Percentiles rank a stretch among this genome's conserved stretches.
Conservation (phyloP, 2,113 vertebrate genomes). For the Dipodomys merriami region DNA sequence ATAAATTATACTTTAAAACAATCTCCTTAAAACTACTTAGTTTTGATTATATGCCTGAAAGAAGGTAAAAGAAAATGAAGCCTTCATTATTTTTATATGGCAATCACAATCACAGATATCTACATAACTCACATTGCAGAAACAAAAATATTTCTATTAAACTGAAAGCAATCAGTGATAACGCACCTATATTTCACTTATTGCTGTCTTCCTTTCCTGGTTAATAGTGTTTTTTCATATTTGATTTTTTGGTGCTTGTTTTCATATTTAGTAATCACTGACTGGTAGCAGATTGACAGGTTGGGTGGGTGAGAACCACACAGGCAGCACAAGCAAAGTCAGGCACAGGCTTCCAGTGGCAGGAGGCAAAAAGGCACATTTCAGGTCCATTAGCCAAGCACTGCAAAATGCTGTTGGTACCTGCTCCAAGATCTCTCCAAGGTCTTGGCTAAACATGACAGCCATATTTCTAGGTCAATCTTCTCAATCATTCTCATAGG, state of each 20-base stretch:
- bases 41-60: slow-evolving; percentile 61
- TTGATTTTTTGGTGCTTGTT: slow-evolving; percentile 33
- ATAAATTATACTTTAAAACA: slow-evolving; percentile 50
- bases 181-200: not conserved
- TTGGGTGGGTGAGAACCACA: not conserved
- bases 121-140: slow-evolving; percentile 54
- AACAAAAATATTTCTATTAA: slow-evolving; percentile 66
- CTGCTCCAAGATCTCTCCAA: not conserved
- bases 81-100: slow-evolving; percentile 42
- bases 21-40: slow-evolving; percentile 31
- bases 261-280: slow-evolving; percentile 4
- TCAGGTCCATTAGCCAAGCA: fast-evolving
- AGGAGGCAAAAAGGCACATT: fast-evolving
- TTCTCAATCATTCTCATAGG: not conserved
- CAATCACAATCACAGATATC: slow-evolving; percentile 59
- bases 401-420: fast-evolving
- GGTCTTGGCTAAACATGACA: not conserved
- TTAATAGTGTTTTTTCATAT: not conserved
- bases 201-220: not conserved
- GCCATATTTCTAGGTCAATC: slow-evolving; percentile 21
- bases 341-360: not conserved
- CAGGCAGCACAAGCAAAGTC: not conserved
- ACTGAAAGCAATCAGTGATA: slow-evolving; percentile 47
- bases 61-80: not conserved
- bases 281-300: not conserved